Conservation (phyloP, 2,113 vertebrate species). For the Scomber colias region DNA sequence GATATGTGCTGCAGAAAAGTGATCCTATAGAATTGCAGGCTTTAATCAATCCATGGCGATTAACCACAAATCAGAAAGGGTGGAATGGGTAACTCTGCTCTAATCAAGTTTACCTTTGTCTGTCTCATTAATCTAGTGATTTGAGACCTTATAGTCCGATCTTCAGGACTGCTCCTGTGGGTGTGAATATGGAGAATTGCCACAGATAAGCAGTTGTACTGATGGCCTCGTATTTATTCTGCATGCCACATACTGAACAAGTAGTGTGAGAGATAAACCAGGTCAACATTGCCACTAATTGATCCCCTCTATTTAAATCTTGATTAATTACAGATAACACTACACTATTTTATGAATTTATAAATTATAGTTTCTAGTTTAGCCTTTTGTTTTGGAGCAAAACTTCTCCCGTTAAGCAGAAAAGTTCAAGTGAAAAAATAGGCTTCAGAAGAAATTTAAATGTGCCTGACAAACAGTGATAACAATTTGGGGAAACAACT, state of each 20-base stretch:
- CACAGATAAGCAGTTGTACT: slow-evolving; percentile 60
- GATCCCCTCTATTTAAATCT: slow-evolving; percentile 51
- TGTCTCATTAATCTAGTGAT: slow-evolving; percentile 76
- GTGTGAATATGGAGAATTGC: slow-evolving; percentile 62
- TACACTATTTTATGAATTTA: slow-evolving; percentile 34
- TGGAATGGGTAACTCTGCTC: slow-evolving; percentile 53
- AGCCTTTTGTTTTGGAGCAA: slow-evolving; percentile 20
- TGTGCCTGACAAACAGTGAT: slow-evolving; percentile 75
- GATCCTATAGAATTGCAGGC: slow-evolving; percentile 29
- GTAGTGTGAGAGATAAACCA: slow-evolving; percentile 47
- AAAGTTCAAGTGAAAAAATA: slow-evolving; percentile 44
- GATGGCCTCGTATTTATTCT: slow-evolving; percentile 48
- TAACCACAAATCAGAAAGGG: slow-evolving; percentile 59
- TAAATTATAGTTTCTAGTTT: slow-evolving; percentile 41
- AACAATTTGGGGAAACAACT: slow-evolving; percentile 72
- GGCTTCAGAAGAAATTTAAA: slow-evolving; percentile 52
- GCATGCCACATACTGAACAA: slow-evolving; percentile 35
- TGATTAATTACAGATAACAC: slow-evolving; percentile 67
- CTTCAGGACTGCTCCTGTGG: slow-evolving; percentile 52
- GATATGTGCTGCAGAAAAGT: slow-evolving; percentile 36
- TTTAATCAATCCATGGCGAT: slow-evolving; percentile 66
- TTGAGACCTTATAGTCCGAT: slow-evolving; percentile 45
- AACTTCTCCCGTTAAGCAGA: slow-evolving; percentile 22
- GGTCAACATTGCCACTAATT: slow-evolving; percentile 62
- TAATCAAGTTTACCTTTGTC: slow-evolving; percentile 74